Base-by-base conservation (phyloP, 2,797 vertebrate species). In the Lateolabrax maculatus region DNA sequence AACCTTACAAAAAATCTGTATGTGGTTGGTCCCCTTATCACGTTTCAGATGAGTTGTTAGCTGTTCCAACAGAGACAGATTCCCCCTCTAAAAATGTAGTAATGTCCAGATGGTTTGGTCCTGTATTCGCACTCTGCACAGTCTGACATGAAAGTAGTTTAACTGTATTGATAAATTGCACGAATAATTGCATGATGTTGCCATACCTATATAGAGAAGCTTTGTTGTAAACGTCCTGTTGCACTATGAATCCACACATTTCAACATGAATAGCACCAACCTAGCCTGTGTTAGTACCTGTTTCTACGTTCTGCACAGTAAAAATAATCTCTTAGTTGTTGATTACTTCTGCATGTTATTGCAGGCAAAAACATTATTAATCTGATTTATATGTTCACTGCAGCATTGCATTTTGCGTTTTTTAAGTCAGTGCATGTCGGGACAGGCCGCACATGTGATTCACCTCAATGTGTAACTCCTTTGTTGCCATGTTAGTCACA, bases 141-240 rank as follows among this genome's bases (percentile, higher is more conserved):
- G n/a, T n/a, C n/a, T 44, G 37, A 19, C 11, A 46, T 36, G 11
- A 46, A 63, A 64, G 29, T 13, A 23, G 31, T 57, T 48, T 3
- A 18, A 29, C 7, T n/a, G 11, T 34, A 8, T 53, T 23, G 19
- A 19, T 23, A n/a, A 34, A 31, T 49, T 23, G 6, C 8, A 6
- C 3, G 19, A 34, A 13, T 55, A 29, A 53, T 19, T 69, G 10
- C 25, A 55, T 9, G 1, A 62, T 43, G 56, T 62, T 56, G 49
- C 8, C 6, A 3, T 13, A 29, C 5, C 34, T 57, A 1, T 12
- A 69, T 0, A 39, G 19, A 23, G 23, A n/a, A 3, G 27, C 5
- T 58, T 70, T 57, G 15, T 43, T 63, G 12, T 31, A 19, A 52
- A 46, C 43, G 10, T 73, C 31, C 48, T 46, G 53, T 75, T 79